These are phyloP conservation scores for Drosophila lutescens DNA, from an alignment of 2,888 invertebrate species.

Conservation along the genomic window DNA sequence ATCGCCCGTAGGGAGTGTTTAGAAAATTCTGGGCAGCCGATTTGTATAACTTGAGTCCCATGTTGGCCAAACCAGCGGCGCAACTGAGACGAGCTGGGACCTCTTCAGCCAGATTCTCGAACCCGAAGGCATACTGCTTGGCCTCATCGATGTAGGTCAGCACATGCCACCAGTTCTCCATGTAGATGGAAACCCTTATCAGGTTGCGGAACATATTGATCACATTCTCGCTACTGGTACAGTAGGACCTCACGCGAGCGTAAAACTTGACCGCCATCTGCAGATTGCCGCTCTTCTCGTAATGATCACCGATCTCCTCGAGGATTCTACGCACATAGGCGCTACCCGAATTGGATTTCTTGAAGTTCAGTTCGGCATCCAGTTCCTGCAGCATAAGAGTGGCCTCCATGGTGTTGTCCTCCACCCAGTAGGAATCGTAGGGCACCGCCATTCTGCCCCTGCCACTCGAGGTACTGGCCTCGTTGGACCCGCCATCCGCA, in stretches of 20 bases:
- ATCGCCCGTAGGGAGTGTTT: slow-evolving; percentile 39
- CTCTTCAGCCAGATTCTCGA: slow-evolving; percentile 31
- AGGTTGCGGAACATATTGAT: slow-evolving; percentile 64
- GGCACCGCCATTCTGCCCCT: background rate
- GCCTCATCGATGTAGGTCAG: slow-evolving; percentile 67
- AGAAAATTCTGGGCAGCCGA: slow-evolving; percentile 62
- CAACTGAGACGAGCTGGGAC: slow-evolving; percentile 63
- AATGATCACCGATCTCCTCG: slow-evolving; percentile 70
- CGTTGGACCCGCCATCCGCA: background rate
- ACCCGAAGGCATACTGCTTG: slow-evolving; percentile 61
- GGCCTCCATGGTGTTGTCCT: slow-evolving; percentile 65
- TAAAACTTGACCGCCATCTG: slow-evolving; percentile 63
- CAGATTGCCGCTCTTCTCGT: slow-evolving; percentile 65
- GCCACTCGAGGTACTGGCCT: slow-evolving; percentile 18
- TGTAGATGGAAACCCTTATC: slow-evolving; percentile 67
- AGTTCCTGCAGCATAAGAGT: slow-evolving; percentile 63
- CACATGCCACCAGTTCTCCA: slow-evolving; percentile 72
- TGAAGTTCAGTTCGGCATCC: slow-evolving; percentile 65
- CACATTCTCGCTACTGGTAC: slow-evolving; percentile 66
- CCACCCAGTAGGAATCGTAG: slow-evolving; percentile 63
- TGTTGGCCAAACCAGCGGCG: slow-evolving; percentile 62
- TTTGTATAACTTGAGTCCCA: slow-evolving; percentile 62
- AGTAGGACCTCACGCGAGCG: slow-evolving; percentile 60
- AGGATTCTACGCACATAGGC: slow-evolving; percentile 60
- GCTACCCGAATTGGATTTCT: slow-evolving; percentile 65